Conservation (phyloP, 1,140 invertebrate genomes). For the Leguminivora glycinivorella region DNA sequence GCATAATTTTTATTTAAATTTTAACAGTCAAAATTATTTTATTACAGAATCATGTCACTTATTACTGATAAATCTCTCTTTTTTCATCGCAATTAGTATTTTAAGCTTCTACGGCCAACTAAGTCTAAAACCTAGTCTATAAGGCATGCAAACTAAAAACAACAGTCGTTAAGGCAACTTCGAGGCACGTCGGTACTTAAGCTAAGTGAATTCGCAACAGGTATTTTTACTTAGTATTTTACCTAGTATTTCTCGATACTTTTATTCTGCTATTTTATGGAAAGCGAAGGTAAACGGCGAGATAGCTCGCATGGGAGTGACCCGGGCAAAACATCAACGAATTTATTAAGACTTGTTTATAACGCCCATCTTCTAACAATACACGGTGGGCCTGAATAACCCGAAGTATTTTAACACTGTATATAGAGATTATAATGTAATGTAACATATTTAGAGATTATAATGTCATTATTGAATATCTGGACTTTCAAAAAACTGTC, state of each 20-base stretch:
- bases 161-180: conserved; percentile 12
- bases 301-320: conserved; percentile 21
- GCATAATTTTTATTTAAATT: too few species aligned
- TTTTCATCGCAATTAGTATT: conserved; percentile 1
- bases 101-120: conserved; percentile 1
- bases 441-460: too few species aligned
- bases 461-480: too few species aligned
- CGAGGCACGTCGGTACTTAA: not conserved
- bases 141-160: conserved; percentile 3
- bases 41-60: not conserved
- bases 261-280: conserved; percentile 20
- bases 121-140: conserved; percentile 1
- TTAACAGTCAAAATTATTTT: too few species aligned
- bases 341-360: conserved; percentile 20
- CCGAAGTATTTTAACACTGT: too few species aligned
- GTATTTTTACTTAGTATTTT: conserved; percentile 7
- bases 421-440: too few species aligned
- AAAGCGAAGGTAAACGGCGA: not conserved
- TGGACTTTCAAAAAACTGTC: too few species aligned
- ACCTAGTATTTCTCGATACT: conserved; percentile 3
- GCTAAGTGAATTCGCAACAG: conserved; percentile 15
- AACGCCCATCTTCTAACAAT: conserved; percentile 19
- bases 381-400: too few species aligned
- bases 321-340: not conserved
- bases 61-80: not conserved